Percentiles rank a stretch among this genome's conserved stretches.
Conservation (phyloP, 2,113 vertebrate species). For the Opisthocomus hoazin region DNA sequence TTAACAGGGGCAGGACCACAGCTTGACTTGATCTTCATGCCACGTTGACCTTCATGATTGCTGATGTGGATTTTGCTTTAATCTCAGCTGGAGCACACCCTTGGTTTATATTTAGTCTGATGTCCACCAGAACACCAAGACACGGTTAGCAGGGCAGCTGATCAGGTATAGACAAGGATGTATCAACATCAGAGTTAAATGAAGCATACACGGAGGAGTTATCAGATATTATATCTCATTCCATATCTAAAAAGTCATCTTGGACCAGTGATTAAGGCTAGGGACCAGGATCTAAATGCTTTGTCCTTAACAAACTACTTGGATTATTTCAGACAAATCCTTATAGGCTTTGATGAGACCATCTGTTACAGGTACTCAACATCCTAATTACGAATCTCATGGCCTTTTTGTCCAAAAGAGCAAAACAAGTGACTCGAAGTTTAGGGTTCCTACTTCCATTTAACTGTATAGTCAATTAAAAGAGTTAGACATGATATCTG, state of each 20-base stretch:
- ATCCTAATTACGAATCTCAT: not conserved
- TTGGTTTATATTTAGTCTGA: not conserved
- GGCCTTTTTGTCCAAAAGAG: not conserved
- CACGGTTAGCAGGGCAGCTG: not conserved
- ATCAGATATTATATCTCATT: not conserved
- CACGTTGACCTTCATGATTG: not conserved
- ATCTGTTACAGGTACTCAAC: not conserved
- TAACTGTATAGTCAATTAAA: not conserved
- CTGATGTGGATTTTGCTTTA: not conserved
- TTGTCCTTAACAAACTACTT: not conserved
- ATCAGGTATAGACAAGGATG: not conserved
- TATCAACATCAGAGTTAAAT: not conserved
- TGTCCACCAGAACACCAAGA: not conserved
- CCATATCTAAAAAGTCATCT: not conserved
- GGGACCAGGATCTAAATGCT: not conserved
- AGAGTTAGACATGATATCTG: not conserved
- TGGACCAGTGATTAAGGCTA: not conserved
- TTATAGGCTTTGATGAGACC: not conserved
- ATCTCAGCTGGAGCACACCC: not conserved
- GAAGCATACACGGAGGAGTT: not conserved
- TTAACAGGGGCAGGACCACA: not conserved
- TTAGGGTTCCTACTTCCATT: not conserved
- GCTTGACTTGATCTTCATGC: not conserved
- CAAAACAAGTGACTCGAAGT: not conserved
- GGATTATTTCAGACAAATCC: not conserved